Evolutionary conservation across 2,888 invertebrate species (phyloP).

Genomic region (Cylloceria caligata): DNA sequence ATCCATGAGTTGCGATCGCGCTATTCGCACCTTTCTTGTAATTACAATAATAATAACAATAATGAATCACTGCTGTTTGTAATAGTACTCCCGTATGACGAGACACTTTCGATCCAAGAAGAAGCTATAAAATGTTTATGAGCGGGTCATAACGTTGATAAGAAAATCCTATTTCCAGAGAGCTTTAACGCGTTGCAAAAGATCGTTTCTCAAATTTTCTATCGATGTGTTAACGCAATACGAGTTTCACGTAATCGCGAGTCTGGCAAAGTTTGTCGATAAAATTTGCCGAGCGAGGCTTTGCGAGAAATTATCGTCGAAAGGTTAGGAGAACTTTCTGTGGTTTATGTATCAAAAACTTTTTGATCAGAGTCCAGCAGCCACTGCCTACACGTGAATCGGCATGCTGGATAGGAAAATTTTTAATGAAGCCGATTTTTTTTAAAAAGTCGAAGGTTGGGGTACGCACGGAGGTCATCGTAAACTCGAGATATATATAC

Average conservation of each 20-base stretch:
- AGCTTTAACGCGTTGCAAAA: neutral
- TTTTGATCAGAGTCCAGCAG: neutral
- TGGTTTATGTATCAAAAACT: slow-evolving; percentile 26
- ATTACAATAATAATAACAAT: too few species aligned
- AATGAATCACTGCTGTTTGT: too few species aligned
- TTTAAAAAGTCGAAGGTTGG: slow-evolving; percentile 10
- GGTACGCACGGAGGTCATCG: slow-evolving; percentile 26
- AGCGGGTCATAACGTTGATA: too few species aligned
- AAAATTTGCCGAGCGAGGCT: slow-evolving; percentile 14
- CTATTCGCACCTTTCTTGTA: too few species aligned
- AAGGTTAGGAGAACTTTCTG: neutral
- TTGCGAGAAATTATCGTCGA: slow-evolving; percentile 14
- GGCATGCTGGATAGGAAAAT: neutral
- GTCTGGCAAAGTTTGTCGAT: slow-evolving; percentile 23
- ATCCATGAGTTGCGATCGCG: too few species aligned
- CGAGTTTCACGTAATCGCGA: slow-evolving; percentile 2
- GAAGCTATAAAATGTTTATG: too few species aligned
- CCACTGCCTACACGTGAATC: neutral
- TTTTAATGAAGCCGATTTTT: slow-evolving; percentile 12
- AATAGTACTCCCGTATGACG: too few species aligned
- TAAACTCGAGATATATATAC: slow-evolving; percentile 19
- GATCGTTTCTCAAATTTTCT: neutral
- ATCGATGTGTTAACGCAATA: neutral
- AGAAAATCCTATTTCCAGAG: neutral
- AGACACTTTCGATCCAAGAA: too few species aligned